phyloP scores from a whole-genome alignment of 2,888 invertebrate genomes.

The Eupeodes luniger region DNA sequence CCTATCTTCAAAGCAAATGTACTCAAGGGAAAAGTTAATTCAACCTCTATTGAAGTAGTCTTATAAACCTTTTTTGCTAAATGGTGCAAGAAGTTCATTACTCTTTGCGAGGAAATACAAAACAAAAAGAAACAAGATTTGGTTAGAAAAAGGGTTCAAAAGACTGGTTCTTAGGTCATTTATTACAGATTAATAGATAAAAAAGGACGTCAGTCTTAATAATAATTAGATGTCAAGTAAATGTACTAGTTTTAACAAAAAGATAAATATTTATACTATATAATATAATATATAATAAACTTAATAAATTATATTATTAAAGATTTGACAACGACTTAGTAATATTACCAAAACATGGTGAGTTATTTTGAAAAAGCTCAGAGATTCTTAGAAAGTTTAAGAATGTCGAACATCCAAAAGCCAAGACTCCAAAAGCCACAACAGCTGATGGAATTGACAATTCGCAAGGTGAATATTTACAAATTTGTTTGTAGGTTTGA shows the following conservation, averaged over 20 bases:
- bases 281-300: neutral
- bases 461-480: conserved; percentile 83
- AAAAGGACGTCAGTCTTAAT: conserved; percentile 45
- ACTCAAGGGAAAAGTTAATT: conserved; percentile 35
- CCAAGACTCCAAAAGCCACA: conserved; percentile 87
- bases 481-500: conserved; percentile 77
- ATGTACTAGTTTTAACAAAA: conserved; percentile 16
- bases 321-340: conserved; percentile 79
- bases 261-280: neutral
- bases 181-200: conserved; percentile 36
- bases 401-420: conserved; percentile 89
- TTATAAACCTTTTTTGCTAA: neutral
- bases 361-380: conserved; percentile 87
- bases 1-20: conserved; percentile 60
- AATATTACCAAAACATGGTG: conserved; percentile 90
- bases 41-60: neutral
- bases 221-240: conserved; percentile 23
- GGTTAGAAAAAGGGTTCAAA: conserved; percentile 21
- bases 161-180: conserved; percentile 38
- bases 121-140: conserved; percentile 13
- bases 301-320: conserved; percentile 8
- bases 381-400: conserved; percentile 88
- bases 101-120: neutral
- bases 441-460: conserved; percentile 86
- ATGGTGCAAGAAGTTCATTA: conserved; percentile 41